Percentiles rank a stretch among this genome's conserved stretches.
phyloP scores from a whole-genome alignment of 2,113 vertebrate species.

The Edolisoma coerulescens region DNA sequence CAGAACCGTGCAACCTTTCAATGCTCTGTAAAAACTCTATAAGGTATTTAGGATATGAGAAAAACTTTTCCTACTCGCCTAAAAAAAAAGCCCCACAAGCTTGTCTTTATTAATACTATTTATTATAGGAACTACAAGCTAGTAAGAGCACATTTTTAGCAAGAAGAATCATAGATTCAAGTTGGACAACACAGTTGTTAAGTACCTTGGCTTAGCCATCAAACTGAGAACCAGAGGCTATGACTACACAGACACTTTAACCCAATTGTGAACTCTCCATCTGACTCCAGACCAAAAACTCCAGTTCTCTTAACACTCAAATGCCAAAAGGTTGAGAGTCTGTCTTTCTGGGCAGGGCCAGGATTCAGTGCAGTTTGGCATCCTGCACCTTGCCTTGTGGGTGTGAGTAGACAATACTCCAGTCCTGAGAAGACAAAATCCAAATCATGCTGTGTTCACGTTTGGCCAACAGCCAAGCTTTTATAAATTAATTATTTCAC shows the following conservation, averaged over 20 bases:
- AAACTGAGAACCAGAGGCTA: not conserved
- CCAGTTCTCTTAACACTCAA: not conserved
- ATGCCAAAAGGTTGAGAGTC: not conserved
- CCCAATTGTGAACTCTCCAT: not conserved
- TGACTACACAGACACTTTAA: not conserved
- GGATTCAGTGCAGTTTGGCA: not conserved
- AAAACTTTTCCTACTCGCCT: not conserved
- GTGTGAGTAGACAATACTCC: not conserved
- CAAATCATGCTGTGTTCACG: not conserved
- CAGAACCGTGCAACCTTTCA: not conserved
- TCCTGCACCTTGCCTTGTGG: not conserved
- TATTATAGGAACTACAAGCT: not conserved
- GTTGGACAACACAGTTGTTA: not conserved
- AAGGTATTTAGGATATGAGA: not conserved
- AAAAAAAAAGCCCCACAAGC: not conserved
- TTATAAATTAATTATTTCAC: constrained; percentile 23
- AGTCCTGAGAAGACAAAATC: not conserved
- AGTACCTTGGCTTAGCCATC: not conserved
- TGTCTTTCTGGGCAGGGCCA: rapidly evolving
- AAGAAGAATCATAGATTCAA: not conserved
- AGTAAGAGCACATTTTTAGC: not conserved
- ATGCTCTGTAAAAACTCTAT: not conserved
- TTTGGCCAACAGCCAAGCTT: not conserved
- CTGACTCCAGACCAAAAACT: not conserved
- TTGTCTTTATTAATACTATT: not conserved